These are phyloP conservation scores for Diogma glabrata DNA, from an alignment of 2,888 invertebrate species.

Conservation along the genomic window DNA sequence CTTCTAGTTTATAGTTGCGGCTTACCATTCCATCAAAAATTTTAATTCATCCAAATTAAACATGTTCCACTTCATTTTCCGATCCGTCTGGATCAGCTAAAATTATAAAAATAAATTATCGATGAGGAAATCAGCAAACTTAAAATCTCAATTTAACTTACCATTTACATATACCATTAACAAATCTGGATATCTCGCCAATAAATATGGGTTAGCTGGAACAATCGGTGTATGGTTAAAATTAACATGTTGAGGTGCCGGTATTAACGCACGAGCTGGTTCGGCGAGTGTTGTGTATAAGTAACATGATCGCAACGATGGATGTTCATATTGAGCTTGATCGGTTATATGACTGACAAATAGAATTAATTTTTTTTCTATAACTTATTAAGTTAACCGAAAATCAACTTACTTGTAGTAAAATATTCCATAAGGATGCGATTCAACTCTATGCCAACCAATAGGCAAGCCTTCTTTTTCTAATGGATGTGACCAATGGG, in stretches of 20 bases:
- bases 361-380: too few relatives aligned
- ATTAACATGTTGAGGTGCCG: constrained; percentile 48
- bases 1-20: constrained; percentile 86
- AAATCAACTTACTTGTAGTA: too few relatives aligned
- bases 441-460: constrained; percentile 94
- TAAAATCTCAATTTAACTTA: too few relatives aligned
- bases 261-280: constrained; percentile 38
- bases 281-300: constrained; percentile 43
- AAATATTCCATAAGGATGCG: constrained; percentile 89
- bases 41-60: constrained; percentile 89
- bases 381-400: too few relatives aligned
- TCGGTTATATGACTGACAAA: constrained; percentile 88
- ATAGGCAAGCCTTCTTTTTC: constrained; percentile 88
- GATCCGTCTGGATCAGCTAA: too few relatives aligned
- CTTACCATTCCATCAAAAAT: constrained; percentile 90
- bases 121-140: too few relatives aligned
- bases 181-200: constrained; percentile 96
- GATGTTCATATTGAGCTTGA: constrained; percentile 92
- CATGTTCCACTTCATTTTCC: constrained; percentile 91
- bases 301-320: constrained; percentile 73
- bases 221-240: constrained; percentile 84
- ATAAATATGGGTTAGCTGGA: constrained; percentile 82
- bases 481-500: constrained; percentile 97
- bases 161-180: constrained; percentile 80
- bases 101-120: too few relatives aligned